Evolutionary conservation across 2,113 vertebrate species (phyloP).

Genomic region (Hippolais icterina): DNA sequence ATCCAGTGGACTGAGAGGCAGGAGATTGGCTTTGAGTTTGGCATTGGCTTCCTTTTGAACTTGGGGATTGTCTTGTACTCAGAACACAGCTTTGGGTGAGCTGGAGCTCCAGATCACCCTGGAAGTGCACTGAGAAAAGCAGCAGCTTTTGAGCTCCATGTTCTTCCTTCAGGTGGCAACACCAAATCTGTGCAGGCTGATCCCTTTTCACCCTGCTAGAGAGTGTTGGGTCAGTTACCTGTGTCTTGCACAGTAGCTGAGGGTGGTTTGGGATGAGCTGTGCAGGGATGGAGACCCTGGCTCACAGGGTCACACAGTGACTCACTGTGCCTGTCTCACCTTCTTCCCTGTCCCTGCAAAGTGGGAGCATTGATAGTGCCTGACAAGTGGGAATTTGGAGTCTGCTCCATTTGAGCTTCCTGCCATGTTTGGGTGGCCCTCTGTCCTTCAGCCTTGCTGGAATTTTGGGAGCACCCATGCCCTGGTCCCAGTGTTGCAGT

Average conservation of each 20-base stretch:
- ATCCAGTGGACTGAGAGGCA: background rate
- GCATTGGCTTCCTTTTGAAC: background rate
- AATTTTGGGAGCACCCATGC: background rate
- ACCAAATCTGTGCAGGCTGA: background rate
- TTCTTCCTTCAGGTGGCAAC: background rate
- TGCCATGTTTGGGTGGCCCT: background rate
- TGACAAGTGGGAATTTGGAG: background rate
- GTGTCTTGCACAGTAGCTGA: background rate
- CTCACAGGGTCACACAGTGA: background rate
- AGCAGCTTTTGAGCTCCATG: background rate
- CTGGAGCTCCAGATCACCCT: background rate
- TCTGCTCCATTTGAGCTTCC: background rate
- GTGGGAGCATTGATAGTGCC: background rate
- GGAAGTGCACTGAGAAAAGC: background rate
- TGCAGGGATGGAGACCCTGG: background rate
- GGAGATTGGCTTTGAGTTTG: background rate
- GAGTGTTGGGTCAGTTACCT: background rate
- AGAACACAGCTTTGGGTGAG: background rate
- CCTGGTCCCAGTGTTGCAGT: background rate
- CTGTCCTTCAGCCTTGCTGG: background rate
- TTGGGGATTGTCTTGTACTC: background rate
- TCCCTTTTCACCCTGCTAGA: rapidly evolving
- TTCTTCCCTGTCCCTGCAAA: background rate
- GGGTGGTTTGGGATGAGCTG: background rate
- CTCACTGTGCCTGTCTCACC: background rate